Evolutionary conservation across 1,140 invertebrate species (phyloP), one percentile per base, ranked within the genome.

Genomic region (Drosophila athabasca): DNA sequence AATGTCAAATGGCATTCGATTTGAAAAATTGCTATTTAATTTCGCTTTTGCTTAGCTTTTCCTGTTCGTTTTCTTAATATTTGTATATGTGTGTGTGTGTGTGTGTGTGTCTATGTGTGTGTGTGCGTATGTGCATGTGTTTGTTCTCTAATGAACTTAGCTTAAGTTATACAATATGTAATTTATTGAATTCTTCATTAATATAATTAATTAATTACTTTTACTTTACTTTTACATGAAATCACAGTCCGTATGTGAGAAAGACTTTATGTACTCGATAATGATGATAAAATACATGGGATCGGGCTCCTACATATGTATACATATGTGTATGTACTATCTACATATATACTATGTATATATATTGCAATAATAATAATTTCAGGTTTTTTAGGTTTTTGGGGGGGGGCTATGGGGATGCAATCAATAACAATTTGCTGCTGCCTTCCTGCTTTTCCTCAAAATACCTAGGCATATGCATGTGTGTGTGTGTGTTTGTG

Each of bases 241-340:
- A 91, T 91, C 90, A 91, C 90, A 91, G 90, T 91, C 90, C 90
- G 90, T 91, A 91, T 91, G 90, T 91, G 90, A 91, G 83, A 91
- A 89, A 91, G 87, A 88, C 84, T 69, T 88, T 83, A 83, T 83
- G 80, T 81, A 89, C 79, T 84, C 74, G 79, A 79, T 69, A 69
- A 69, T 69, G 66, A 88, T 88, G 82, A 67, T 88, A 79, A 80
- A 76, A 76, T 68, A 73, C 69, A 73, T 62, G 68, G 60, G 43
- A 26, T 54, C 6, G n/a, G 17, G 19, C 9, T 22, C 54, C 60
- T 52, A 50, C 13, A 35, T 59, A 45, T 53, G 22, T 41, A 26
- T 45, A 41, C 11, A 29, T 17, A 8, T 62, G 24, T 17, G 5
- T 62, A 22, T 62, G 26, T 43, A 53, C 48, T 35, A 49, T 19